phyloP scores from a whole-genome alignment of 2,888 invertebrate genomes.

The Sphecodes monilicornis region DNA sequence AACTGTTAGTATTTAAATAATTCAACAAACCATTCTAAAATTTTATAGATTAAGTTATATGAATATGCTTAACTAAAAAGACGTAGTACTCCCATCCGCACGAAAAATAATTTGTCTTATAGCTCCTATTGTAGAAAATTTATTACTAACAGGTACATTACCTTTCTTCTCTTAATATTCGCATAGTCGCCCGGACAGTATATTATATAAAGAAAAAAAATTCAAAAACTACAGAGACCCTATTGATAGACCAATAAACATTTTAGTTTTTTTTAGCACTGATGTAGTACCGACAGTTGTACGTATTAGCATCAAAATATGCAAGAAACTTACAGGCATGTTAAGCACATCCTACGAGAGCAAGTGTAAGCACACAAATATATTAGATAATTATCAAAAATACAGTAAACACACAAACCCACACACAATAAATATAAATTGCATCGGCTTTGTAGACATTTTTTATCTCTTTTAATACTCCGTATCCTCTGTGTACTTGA shows the following conservation, averaged over 20 bases:
- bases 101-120: slow-evolving; percentile 4
- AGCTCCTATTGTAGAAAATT: slow-evolving; percentile 16
- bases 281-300: slow-evolving; percentile 43
- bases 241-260: slow-evolving; percentile 19
- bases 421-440: slow-evolving; percentile 45
- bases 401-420: slow-evolving; percentile 42
- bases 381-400: slow-evolving; percentile 68
- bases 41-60: slow-evolving; percentile 14
- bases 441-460: background rate
- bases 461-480: background rate
- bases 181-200: slow-evolving; percentile 2
- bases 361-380: slow-evolving; percentile 82
- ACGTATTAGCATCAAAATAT: slow-evolving; percentile 65
- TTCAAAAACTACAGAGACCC: slow-evolving; percentile 9
- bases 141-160: slow-evolving; percentile 30
- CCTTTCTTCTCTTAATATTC: slow-evolving; percentile 18
- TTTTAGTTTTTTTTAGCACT: slow-evolving; percentile 34
- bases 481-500: background rate
- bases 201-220: slow-evolving; percentile 17
- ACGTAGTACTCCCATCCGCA: slow-evolving; percentile 1
- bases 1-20: slow-evolving; percentile 46
- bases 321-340: slow-evolving; percentile 83
- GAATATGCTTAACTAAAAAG: slow-evolving; percentile 15
- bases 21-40: slow-evolving; percentile 24
- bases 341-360: slow-evolving; percentile 83